Evolutionary conservation across 2,888 invertebrate species (phyloP).

Genomic region (Caprella mutica): DNA sequence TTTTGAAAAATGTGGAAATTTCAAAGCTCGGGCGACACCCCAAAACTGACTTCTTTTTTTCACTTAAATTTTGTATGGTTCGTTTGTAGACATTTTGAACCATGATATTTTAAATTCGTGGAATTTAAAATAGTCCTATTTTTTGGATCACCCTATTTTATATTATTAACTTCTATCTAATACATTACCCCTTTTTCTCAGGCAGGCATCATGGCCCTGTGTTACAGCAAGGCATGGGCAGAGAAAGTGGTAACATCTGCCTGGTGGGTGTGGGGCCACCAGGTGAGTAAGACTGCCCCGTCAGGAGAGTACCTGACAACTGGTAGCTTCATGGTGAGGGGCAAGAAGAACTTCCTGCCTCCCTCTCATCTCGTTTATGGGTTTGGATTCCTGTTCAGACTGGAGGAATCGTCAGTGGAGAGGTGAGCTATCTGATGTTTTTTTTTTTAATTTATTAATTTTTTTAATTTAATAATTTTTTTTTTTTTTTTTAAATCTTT

Average conservation of each 20-base stretch:
- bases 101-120: no score
- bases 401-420: conserved; percentile 81
- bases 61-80: no score
- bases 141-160: no score
- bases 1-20: no score
- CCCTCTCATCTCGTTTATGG: conserved; percentile 86
- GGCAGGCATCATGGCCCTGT: conserved; percentile 33
- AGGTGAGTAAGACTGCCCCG: conserved; percentile 95
- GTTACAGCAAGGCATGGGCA: conserved; percentile 86
- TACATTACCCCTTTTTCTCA: no score
- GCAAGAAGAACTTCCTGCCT: conserved; percentile 93
- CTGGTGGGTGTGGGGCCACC: conserved; percentile 92
- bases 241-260: conserved; percentile 86
- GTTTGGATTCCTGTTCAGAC: conserved; percentile 76
- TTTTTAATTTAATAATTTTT: neutral
- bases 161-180: no score
- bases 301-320: conserved; percentile 93
- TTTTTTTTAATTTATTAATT: neutral
- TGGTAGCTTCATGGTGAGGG: conserved; percentile 93
- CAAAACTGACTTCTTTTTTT: no score
- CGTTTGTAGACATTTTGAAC: no score
- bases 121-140: no score
- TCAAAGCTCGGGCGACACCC: no score
- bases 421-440: conserved; percentile 38
- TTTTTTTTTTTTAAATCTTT: neutral